Percentiles rank a stretch among this genome's conserved stretches.
These are phyloP conservation scores for Chelonoidis abingdonii DNA, from an alignment of 2,113 vertebrate genomes.

Conservation along the genomic window DNA sequence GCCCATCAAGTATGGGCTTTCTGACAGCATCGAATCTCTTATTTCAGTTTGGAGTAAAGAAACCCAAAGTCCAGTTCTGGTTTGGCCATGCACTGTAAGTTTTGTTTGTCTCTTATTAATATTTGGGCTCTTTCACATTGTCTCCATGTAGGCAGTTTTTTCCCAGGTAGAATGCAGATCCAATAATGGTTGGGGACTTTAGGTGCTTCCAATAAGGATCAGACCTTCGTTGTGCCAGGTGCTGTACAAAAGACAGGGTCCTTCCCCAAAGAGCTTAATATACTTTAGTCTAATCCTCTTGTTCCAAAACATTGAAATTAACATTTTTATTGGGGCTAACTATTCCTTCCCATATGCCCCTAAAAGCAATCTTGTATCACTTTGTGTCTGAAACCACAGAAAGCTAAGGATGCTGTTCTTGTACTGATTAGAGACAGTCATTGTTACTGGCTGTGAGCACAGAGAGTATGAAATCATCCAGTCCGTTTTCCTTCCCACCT, in stretches of 20 bases:
- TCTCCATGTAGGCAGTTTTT: not conserved
- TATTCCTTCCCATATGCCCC: not conserved
- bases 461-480: not conserved
- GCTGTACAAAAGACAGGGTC: not conserved
- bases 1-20: not conserved
- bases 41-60: not conserved
- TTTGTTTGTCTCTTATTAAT: not conserved
- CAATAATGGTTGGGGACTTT: not conserved
- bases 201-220: not conserved
- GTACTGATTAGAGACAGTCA: not conserved
- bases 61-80: not conserved
- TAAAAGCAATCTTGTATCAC: not conserved
- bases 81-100: not conserved
- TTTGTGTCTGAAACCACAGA: not conserved
- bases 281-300: not conserved
- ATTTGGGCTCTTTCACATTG: accelerated
- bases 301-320: not conserved
- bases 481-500: not conserved
- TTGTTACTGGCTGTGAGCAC: not conserved
- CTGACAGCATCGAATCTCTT: not conserved
- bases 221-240: not conserved
- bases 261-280: no score
- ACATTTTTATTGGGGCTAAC: not conserved
- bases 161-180: not conserved
- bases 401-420: not conserved